These are phyloP conservation scores for Macrosteles quadrilineatus DNA, from an alignment of 1,140 invertebrate genomes.

Conservation along the genomic window DNA sequence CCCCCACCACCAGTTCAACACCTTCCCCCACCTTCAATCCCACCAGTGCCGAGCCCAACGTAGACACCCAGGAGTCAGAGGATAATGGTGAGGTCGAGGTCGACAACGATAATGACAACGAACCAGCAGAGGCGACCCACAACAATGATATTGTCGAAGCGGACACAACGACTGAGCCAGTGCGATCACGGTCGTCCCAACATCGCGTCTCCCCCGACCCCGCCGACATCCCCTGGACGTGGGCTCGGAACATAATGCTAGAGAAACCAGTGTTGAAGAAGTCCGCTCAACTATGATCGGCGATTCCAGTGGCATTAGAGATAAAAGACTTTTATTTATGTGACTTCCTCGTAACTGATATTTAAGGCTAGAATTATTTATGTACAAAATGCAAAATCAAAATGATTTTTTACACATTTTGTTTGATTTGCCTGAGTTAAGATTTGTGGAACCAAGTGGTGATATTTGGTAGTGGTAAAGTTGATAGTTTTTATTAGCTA, in stretches of 20 bases:
- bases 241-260: conserved; percentile 45
- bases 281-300: not conserved
- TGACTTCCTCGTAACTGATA: conserved; percentile 15
- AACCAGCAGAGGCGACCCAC: conserved; percentile 9
- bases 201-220: not conserved
- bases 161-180: conserved; percentile 10
- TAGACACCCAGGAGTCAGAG: conserved; percentile 8
- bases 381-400: conserved; percentile 19
- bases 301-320: conserved; percentile 5
- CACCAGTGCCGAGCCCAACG: conserved; percentile 44
- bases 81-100: not conserved
- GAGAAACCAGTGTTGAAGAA: conserved; percentile 42
- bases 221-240: conserved; percentile 41
- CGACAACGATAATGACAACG: conserved; percentile 5
- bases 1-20: conserved; percentile 48
- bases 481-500: no score
- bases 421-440: not conserved
- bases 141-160: not conserved
- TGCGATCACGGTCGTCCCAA: not conserved
- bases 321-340: conserved; percentile 19
- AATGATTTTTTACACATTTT: not conserved
- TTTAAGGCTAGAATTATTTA: conserved; percentile 13
- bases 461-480: no score
- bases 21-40: conserved; percentile 54
- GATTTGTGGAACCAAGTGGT: not conserved